A percentile compares a stretch with the other conserved stretches of the same genome.
Conservation (phyloP, 2,888 invertebrate species). For the Heliconius sara region DNA sequence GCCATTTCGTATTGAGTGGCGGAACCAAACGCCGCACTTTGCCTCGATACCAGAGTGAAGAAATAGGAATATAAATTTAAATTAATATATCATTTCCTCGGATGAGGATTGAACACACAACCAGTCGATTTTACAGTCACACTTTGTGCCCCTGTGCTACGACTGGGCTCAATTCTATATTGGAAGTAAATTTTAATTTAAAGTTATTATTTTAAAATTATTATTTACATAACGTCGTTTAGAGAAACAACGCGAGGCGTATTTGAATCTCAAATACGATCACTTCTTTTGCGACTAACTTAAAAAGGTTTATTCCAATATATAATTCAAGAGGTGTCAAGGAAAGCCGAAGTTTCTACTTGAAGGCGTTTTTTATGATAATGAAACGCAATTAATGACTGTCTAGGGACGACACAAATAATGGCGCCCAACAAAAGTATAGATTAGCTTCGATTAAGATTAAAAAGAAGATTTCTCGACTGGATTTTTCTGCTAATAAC, state of each 20-base stretch:
- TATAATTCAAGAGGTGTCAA: conserved; percentile 69
- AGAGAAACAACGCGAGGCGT: conserved; percentile 39
- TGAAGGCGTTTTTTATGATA: conserved; percentile 61
- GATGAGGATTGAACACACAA: too few relatives aligned
- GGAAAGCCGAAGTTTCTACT: conserved; percentile 65
- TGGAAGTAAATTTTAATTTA: neutral
- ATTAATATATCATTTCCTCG: too few relatives aligned
- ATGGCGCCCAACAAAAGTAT: conserved; percentile 11
- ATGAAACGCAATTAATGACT: conserved; percentile 54
- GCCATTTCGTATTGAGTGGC: too few relatives aligned
- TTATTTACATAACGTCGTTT: neutral
- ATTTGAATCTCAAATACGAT: conserved; percentile 47
- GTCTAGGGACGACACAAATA: conserved; percentile 41
- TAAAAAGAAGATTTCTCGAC: conserved; percentile 7
- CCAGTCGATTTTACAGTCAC: too few relatives aligned
- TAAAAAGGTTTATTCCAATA: conserved; percentile 63
- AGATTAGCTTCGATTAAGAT: conserved; percentile 15
- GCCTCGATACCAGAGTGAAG: too few relatives aligned
- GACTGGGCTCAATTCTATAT: neutral
- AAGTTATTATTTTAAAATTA: conserved; percentile 5
- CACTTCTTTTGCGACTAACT: conserved; percentile 56
- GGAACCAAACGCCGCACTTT: too few relatives aligned
- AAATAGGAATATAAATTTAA: too few relatives aligned
- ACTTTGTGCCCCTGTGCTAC: too few relatives aligned
- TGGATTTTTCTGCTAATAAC: conserved; percentile 17